Conservation (phyloP, 2,113 vertebrate genomes). For the Corythornis cristatus region DNA sequence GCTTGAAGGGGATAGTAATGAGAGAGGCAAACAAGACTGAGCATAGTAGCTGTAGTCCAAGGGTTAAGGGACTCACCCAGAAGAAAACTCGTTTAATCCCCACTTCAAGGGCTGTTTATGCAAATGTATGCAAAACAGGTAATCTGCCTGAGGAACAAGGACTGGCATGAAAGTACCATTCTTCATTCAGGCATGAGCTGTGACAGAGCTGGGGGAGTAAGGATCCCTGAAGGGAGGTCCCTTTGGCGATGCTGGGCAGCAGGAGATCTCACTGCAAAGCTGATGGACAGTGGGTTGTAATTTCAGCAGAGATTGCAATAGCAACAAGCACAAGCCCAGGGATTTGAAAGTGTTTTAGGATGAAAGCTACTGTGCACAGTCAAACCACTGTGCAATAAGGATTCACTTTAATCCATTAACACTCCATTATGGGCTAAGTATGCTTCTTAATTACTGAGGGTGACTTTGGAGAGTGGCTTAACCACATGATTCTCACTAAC, state of each 20-base stretch:
- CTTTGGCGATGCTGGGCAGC: neutral
- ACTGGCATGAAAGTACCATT: neutral
- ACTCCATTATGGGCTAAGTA: conserved; percentile 9
- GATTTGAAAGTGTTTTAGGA: neutral
- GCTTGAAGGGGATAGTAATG: neutral
- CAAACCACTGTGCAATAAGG: neutral
- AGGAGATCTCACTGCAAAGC: neutral
- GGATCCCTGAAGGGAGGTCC: neutral
- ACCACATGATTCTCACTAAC: neutral
- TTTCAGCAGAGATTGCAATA: neutral
- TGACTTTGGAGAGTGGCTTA: conserved; percentile 14
- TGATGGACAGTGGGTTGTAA: neutral
- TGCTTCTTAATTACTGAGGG: conserved; percentile 1
- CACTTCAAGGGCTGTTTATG: neutral
- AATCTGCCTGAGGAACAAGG: neutral
- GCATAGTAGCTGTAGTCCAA: neutral
- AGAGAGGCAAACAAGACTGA: neutral
- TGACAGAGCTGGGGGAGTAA: neutral
- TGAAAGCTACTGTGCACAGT: neutral
- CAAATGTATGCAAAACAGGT: conserved; percentile 10
- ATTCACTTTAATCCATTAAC: conserved; percentile 39
- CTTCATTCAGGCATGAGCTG: neutral
- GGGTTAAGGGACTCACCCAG: neutral
- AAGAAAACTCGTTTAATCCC: conserved; percentile 7
- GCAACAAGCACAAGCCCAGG: neutral